A percentile compares a stretch with the other conserved stretches of the same genome.
These are phyloP conservation scores for Anabacerthia variegaticeps DNA, from an alignment of 2,797 vertebrate genomes.

Conservation along the genomic window DNA sequence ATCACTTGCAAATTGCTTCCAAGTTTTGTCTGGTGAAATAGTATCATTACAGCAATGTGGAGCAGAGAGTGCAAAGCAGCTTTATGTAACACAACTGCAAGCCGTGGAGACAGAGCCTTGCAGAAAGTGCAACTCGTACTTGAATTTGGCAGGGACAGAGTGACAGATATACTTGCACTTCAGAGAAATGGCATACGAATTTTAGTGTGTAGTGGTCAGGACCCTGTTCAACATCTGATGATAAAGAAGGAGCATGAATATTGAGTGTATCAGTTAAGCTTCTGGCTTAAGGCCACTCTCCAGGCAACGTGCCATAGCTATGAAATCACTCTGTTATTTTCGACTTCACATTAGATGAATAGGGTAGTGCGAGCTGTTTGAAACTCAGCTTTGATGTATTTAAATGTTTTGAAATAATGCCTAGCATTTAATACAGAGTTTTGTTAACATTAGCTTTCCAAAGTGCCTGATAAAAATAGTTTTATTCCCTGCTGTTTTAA, in stretches of 20 bases:
- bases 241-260: background rate
- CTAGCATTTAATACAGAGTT: constrained; percentile 25
- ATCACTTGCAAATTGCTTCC: background rate
- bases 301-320: constrained; percentile 49
- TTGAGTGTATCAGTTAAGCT: background rate
- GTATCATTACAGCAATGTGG: background rate
- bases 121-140: background rate
- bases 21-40: constrained; percentile 4
- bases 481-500: background rate
- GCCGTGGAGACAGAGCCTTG: background rate
- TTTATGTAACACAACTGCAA: constrained; percentile 36
- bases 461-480: constrained; percentile 14
- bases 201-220: background rate
- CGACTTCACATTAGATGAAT: constrained; percentile 32
- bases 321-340: constrained; percentile 65
- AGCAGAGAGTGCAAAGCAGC: background rate
- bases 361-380: constrained; percentile 34
- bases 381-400: constrained; percentile 43
- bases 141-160: background rate
- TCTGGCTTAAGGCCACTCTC: constrained; percentile 27
- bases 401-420: constrained; percentile 55
- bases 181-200: background rate
- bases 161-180: background rate
- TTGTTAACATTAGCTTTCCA: constrained; percentile 31
- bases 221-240: background rate